A percentile compares a stretch with the other conserved stretches of the same genome.
These are phyloP conservation scores for Phengaris arion DNA, from an alignment of 2,888 invertebrate species.

Conservation along the genomic window DNA sequence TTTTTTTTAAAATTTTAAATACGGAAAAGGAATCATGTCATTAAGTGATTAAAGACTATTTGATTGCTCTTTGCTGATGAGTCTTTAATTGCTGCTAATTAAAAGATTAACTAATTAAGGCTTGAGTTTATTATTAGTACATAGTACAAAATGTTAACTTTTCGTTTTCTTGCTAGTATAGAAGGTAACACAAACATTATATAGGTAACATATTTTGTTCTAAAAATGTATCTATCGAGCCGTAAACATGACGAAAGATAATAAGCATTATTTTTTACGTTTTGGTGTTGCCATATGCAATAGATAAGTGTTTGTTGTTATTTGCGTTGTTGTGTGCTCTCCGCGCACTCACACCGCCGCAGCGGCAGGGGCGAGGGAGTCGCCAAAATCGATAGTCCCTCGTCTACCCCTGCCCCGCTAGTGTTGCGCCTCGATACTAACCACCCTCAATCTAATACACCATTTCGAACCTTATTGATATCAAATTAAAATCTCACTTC, in stretches of 20 bases:
- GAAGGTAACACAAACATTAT: too few relatives aligned
- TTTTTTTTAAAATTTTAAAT: neutral
- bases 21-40: slow-evolving; percentile 1
- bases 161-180: neutral
- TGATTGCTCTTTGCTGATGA: too few relatives aligned
- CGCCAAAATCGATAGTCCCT: slow-evolving; percentile 77
- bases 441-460: slow-evolving; percentile 70
- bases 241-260: neutral
- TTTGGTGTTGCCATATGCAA: slow-evolving; percentile 35
- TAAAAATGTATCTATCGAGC: neutral
- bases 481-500: slow-evolving; percentile 63
- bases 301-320: slow-evolving; percentile 62
- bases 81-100: too few relatives aligned
- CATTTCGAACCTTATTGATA: slow-evolving; percentile 68
- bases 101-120: too few relatives aligned
- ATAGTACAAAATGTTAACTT: neutral
- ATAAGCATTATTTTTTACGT: slow-evolving; percentile 22
- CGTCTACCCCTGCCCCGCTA: slow-evolving; percentile 67
- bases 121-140: too few relatives aligned
- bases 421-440: slow-evolving; percentile 67
- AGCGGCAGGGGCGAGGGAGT: slow-evolving; percentile 69
- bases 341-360: slow-evolving; percentile 75
- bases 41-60: neutral
- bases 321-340: slow-evolving; percentile 54
- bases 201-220: neutral